These are phyloP conservation scores for Cephalotes varians DNA, from an alignment of 2,888 invertebrate genomes.

Conservation along the genomic window DNA sequence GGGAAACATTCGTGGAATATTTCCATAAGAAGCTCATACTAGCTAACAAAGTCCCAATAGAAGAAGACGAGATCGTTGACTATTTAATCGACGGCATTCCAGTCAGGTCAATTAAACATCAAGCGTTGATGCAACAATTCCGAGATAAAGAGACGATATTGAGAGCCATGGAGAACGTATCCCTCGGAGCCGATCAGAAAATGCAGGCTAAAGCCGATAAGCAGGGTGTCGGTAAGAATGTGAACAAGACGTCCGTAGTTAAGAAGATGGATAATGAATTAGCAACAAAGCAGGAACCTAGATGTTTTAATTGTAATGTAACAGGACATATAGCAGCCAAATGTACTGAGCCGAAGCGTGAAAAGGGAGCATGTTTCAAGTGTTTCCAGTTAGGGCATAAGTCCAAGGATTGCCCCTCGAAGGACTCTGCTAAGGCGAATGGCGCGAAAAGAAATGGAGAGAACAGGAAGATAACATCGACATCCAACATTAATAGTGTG, in stretches of 20 bases:
- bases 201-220: neutral
- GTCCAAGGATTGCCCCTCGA: neutral
- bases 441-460: neutral
- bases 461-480: too few relatives aligned
- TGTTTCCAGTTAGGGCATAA: neutral
- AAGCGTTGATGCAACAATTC: neutral
- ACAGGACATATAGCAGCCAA: neutral
- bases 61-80: neutral
- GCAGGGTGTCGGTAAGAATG: too few relatives aligned
- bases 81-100: neutral
- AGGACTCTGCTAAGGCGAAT: fast-evolving
- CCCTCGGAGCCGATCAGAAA: neutral
- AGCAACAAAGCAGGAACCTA: neutral
- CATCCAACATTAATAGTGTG: too few relatives aligned
- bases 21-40: too few relatives aligned
- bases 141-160: neutral
- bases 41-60: neutral
- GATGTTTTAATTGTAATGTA: neutral
- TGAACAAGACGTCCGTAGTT: fast-evolving
- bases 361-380: neutral
- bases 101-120: neutral
- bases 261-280: neutral
- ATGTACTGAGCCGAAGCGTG: neutral
- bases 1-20: too few relatives aligned
- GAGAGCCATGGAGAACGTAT: neutral